Evolutionary conservation across 2,797 vertebrate species (phyloP).

Genomic region (Vireo griseus): DNA sequence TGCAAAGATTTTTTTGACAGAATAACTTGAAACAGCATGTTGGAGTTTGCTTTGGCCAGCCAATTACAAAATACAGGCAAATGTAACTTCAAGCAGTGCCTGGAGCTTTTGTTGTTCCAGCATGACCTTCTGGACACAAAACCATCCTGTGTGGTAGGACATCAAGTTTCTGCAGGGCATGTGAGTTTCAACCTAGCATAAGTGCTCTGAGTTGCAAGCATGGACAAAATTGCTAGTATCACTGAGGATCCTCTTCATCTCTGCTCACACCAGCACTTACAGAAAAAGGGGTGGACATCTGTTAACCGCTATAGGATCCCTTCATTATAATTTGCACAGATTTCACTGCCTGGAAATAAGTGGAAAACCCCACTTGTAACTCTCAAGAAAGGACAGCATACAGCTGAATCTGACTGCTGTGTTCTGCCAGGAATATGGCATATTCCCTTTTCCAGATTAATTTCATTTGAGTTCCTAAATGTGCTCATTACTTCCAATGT

Average conservation of each 20-base stretch:
- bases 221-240: neutral
- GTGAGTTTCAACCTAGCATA: neutral
- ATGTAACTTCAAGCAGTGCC: neutral
- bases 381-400: neutral
- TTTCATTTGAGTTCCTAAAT: neutral
- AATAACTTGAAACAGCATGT: neutral
- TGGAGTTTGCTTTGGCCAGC: neutral
- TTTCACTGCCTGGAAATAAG: neutral
- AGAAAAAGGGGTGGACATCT: neutral
- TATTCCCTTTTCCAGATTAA: neutral
- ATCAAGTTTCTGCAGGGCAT: neutral
- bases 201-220: neutral
- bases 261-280: neutral
- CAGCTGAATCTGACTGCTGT: neutral
- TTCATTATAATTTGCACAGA: neutral
- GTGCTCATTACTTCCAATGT: neutral
- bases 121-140: neutral
- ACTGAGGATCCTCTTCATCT: neutral
- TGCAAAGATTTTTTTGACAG: neutral
- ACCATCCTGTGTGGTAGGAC: neutral
- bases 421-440: neutral
- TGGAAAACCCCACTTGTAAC: neutral
- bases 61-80: fast-evolving
- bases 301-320: neutral
- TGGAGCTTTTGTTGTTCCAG: neutral